phyloP scores from a whole-genome alignment of 1,140 invertebrate genomes.

The Oryctes rhinoceros region DNA sequence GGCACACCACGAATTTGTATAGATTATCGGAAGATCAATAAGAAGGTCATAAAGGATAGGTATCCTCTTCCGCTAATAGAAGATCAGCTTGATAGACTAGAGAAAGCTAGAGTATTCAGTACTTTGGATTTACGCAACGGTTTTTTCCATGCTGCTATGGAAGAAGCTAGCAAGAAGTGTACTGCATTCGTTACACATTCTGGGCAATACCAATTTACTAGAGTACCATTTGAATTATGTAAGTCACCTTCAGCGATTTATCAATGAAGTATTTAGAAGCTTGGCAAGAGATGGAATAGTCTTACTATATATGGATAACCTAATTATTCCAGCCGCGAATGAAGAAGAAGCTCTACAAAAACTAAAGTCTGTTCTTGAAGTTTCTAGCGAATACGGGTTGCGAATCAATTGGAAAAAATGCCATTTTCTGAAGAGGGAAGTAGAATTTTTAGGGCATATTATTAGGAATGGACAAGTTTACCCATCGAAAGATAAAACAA shows the following conservation, averaged over 20 bases:
- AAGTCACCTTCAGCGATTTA: conserved; percentile 45
- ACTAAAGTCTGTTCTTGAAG: conserved; percentile 47
- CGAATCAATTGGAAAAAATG: conserved; percentile 56
- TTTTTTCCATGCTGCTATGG: conserved; percentile 57
- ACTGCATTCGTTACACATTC: conserved; percentile 53
- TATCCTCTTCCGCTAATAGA: conserved; percentile 50
- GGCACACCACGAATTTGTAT: conserved; percentile 14
- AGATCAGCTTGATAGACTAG: conserved; percentile 46
- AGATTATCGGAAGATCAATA: too few species aligned
- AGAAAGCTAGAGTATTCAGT: conserved; percentile 49
- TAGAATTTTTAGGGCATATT: conserved; percentile 55
- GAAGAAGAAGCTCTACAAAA: conserved; percentile 48
- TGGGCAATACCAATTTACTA: conserved; percentile 51
- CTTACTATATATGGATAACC: conserved; percentile 56
- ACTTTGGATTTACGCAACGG: too few species aligned
- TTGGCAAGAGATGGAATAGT: conserved; percentile 42
- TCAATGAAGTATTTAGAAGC: conserved; percentile 42
- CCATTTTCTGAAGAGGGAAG: conserved; percentile 49
- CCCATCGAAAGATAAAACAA: conserved; percentile 52
- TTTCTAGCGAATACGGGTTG: conserved; percentile 46
- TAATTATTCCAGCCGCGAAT: conserved; percentile 47
- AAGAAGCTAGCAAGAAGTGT: conserved; percentile 52
- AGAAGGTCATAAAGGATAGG: conserved; percentile 50
- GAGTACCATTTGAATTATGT: conserved; percentile 56
- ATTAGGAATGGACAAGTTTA: conserved; percentile 47